These are phyloP conservation scores for Rotaria macrura DNA, from an alignment of 2,888 invertebrate genomes.

Conservation along the genomic window DNA sequence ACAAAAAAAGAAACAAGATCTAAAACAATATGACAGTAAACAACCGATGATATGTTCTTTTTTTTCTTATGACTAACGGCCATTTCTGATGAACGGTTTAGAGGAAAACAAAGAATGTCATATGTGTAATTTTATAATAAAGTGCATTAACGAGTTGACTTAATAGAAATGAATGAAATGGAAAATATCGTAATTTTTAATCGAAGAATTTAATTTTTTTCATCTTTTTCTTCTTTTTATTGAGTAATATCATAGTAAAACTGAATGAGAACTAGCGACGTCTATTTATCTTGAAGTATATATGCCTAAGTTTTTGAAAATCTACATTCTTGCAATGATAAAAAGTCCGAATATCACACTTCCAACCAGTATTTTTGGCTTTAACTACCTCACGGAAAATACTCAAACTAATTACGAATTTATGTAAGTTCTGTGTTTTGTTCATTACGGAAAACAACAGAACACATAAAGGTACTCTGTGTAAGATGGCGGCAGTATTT, in stretches of 20 bases:
- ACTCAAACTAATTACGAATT: too few relatives aligned
- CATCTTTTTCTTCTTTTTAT: neutral
- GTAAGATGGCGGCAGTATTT: too few relatives aligned
- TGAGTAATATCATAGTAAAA: neutral
- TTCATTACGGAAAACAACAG: too few relatives aligned
- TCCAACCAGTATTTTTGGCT: too few relatives aligned
- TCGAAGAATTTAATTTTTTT: neutral
- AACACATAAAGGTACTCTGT: too few relatives aligned
- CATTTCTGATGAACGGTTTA: neutral
- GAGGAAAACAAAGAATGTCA: conserved; percentile 15
- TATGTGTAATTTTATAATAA: neutral
- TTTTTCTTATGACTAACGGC: neutral
- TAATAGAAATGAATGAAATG: neutral
- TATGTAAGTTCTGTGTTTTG: too few relatives aligned
- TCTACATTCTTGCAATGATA: too few relatives aligned
- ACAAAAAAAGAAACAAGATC: neutral
- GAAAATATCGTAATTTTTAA: neutral
- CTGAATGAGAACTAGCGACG: neutral
- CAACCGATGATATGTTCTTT: neutral
- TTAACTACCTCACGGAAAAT: too few relatives aligned
- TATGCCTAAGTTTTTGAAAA: too few relatives aligned
- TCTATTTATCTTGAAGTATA: neutral
- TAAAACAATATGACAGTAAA: neutral
- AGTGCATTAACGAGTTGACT: neutral
- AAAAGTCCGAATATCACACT: too few relatives aligned